These are phyloP conservation scores for Andrena cerasifolii DNA, from an alignment of 1,140 invertebrate species.

Conservation along the genomic window DNA sequence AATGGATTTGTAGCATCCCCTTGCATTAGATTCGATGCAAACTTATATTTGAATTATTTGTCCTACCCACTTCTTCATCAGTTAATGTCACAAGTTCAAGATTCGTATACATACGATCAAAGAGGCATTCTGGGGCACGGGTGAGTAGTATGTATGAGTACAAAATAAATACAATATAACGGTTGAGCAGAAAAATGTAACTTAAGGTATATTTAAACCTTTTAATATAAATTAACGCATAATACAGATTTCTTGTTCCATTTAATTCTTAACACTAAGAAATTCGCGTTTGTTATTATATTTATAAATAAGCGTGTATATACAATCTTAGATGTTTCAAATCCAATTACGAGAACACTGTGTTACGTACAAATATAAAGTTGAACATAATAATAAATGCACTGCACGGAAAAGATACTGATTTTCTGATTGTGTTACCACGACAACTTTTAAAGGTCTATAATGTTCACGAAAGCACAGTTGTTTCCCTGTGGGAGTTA, in stretches of 20 bases:
- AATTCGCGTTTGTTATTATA: not conserved
- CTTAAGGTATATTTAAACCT: conserved; percentile 14
- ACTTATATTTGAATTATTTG: conserved; percentile 73
- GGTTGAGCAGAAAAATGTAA: too few relatives aligned
- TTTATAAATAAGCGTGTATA: conserved; percentile 30
- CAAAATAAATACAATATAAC: not conserved
- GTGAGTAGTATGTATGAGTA: conserved; percentile 38
- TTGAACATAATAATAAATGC: conserved; percentile 56
- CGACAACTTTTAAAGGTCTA: conserved; percentile 72
- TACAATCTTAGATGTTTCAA: conserved; percentile 66
- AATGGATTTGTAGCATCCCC: conserved; percentile 75
- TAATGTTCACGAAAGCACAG: conserved; percentile 62
- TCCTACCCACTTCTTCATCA: conserved; percentile 73
- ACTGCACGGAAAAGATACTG: conserved; percentile 31
- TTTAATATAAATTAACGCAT: conserved; percentile 21
- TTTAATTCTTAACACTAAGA: not conserved
- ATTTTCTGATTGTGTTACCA: conserved; percentile 70
- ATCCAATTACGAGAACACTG: conserved; percentile 37
- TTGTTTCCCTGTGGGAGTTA: conserved; percentile 72
- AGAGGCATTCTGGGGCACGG: conserved; percentile 52
- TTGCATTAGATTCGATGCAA: conserved; percentile 70
- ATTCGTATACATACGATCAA: conserved; percentile 32
- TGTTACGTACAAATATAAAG: conserved; percentile 60
- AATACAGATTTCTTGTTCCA: conserved; percentile 42
- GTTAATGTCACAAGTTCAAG: conserved; percentile 57